A percentile compares a stretch with the other conserved stretches of the same genome.
Evolutionary conservation across 37 sponge, comb jelly and placozoan species (phyloP).

Genomic region (Beroe ovata): DNA sequence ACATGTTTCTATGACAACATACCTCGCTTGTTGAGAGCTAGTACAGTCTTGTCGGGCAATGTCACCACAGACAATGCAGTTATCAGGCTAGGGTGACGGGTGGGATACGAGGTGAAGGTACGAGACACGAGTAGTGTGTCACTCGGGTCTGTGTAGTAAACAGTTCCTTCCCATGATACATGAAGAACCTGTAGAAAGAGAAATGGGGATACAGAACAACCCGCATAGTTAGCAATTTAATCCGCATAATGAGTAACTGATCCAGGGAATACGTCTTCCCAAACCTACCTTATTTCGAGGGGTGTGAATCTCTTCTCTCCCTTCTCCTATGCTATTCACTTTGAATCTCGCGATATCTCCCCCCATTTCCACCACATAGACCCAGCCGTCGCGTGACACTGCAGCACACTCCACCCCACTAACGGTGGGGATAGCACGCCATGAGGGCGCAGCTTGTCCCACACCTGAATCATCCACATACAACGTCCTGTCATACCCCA

Average conservation of each 20-base stretch:
- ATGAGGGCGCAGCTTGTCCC: neutral
- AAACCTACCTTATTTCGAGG: neutral
- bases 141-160: conserved; percentile 15
- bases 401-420: neutral
- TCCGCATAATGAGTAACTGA: no score
- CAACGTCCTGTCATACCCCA: conserved; percentile 33
- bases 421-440: neutral
- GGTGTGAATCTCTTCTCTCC: neutral
- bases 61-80: neutral
- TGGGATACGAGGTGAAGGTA: conserved; percentile 17
- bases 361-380: neutral
- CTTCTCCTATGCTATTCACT: neutral
- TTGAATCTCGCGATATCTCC: neutral
- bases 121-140: conserved; percentile 13
- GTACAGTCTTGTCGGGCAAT: conserved; percentile 29
- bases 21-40: conserved; percentile 29
- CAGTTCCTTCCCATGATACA: conserved; percentile 60
- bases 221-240: no score
- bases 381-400: neutral
- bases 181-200: conserved; percentile 9
- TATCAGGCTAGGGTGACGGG: neutral
- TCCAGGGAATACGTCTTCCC: no score
- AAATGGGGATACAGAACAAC: no score
- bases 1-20: neutral
- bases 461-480: no score